Conservation (phyloP, 2,113 vertebrate species). For the Toxostoma redivivum region DNA sequence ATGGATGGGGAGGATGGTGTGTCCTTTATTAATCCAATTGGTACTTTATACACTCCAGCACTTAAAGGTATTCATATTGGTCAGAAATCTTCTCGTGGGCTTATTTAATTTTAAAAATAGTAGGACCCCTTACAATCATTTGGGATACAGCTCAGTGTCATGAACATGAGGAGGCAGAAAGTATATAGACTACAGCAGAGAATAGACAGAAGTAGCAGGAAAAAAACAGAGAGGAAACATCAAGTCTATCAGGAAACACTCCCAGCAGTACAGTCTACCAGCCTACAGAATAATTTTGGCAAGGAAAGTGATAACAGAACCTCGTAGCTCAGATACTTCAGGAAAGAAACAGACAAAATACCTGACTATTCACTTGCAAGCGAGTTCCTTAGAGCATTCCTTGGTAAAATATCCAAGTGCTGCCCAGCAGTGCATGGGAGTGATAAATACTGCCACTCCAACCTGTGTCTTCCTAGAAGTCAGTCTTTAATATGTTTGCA, state of each 20-base stretch:
- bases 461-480: neutral
- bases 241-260: neutral
- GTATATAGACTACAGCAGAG: neutral
- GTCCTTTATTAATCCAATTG: constrained; percentile 89
- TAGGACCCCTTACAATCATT: neutral
- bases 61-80: constrained; percentile 86
- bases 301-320: neutral
- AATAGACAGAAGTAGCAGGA: neutral
- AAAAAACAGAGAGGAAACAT: neutral
- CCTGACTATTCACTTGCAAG: neutral
- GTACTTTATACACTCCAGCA: constrained; percentile 84
- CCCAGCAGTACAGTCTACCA: neutral
- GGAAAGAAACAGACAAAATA: neutral
- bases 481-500: neutral
- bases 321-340: neutral
- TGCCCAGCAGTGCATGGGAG: neutral
- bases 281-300: neutral
- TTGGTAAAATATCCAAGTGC: neutral
- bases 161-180: neutral
- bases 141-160: neutral
- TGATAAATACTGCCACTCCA: neutral
- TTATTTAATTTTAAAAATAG: neutral
- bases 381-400: neutral
- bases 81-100: neutral
- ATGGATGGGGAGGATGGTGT: constrained; percentile 92